A percentile compares a stretch with the other conserved stretches of the same genome.
phyloP scores from a whole-genome alignment of 2,888 invertebrate species.

The Scaptomyza reducta region DNA sequence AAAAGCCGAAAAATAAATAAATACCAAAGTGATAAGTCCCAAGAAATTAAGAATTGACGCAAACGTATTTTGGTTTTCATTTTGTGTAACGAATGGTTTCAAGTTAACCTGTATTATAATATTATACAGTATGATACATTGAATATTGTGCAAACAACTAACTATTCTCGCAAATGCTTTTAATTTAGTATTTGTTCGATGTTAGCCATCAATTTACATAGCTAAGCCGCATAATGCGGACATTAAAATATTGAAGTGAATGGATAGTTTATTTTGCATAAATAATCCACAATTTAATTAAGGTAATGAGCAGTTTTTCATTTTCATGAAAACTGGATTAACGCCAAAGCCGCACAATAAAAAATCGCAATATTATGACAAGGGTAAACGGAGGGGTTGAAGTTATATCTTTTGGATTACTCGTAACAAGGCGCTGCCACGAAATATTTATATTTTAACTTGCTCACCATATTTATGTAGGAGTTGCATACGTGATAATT shows the following conservation, averaged over 20 bases:
- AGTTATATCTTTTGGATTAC: not conserved
- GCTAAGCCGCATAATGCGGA: conserved; percentile 64
- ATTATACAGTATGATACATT: too few species aligned
- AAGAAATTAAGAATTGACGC: too few species aligned
- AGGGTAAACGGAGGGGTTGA: not conserved
- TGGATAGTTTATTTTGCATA: conserved; percentile 63
- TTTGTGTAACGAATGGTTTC: too few species aligned
- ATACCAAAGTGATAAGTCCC: too few species aligned
- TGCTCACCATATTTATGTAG: conserved; percentile 2
- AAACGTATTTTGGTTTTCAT: too few species aligned
- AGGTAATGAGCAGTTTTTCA: conserved; percentile 58
- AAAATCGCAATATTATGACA: conserved; percentile 46
- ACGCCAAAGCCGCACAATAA: conserved; percentile 56
- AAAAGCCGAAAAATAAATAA: too few species aligned
- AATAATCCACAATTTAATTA: conserved; percentile 78
- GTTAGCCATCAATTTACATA: conserved; percentile 57
- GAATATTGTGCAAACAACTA: not conserved
- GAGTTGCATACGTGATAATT: conserved; percentile 13
- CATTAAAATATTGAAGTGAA: conserved; percentile 69
- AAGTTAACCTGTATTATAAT: too few species aligned
- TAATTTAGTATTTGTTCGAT: not conserved
- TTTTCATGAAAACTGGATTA: conserved; percentile 59
- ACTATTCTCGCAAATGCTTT: not conserved
- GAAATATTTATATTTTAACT: not conserved
- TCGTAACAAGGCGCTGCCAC: conserved; percentile 3